These are phyloP conservation scores for Drosophila equinoxialis DNA, from an alignment of 1,140 invertebrate species.

Conservation along the genomic window DNA sequence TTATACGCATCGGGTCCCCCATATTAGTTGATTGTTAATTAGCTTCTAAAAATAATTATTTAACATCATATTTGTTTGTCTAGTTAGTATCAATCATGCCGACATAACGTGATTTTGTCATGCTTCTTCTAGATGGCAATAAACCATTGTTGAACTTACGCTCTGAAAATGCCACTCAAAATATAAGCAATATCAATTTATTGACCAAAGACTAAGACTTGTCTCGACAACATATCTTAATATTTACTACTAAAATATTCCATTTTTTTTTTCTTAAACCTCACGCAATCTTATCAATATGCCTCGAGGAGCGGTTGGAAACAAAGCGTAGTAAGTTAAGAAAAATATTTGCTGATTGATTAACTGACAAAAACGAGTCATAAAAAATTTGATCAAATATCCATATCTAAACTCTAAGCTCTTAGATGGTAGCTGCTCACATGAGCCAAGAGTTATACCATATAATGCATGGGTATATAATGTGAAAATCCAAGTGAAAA, in stretches of 20 bases:
- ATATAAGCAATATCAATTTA: not conserved
- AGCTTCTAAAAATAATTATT: not conserved
- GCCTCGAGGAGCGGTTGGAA: not conserved
- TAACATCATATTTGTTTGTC: not conserved
- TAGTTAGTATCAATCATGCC: conserved; percentile 7
- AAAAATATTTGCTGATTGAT: conserved; percentile 9
- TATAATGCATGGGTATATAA: not conserved
- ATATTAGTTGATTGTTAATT: not conserved
- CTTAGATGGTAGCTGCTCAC: not conserved
- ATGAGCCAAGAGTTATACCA: not conserved
- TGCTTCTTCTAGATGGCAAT: not conserved
- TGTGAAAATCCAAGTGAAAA: conserved; percentile 32
- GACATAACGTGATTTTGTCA: not conserved
- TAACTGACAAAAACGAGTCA: conserved; percentile 8
- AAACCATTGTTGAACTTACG: conserved; percentile 1
- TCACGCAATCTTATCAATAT: conserved; percentile 6
- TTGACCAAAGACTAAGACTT: conserved; percentile 1
- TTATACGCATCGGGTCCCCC: not conserved
- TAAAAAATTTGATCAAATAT: conserved; percentile 10
- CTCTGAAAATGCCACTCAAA: conserved; percentile 3
- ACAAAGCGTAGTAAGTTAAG: not conserved
- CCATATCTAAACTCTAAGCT: conserved; percentile 23
- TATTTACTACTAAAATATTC: conserved; percentile 4
- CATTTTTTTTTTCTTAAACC: not conserved
- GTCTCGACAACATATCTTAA: not conserved